Base-by-base conservation (phyloP, 1,140 invertebrate genomes). In the Saccostrea echinata region DNA sequence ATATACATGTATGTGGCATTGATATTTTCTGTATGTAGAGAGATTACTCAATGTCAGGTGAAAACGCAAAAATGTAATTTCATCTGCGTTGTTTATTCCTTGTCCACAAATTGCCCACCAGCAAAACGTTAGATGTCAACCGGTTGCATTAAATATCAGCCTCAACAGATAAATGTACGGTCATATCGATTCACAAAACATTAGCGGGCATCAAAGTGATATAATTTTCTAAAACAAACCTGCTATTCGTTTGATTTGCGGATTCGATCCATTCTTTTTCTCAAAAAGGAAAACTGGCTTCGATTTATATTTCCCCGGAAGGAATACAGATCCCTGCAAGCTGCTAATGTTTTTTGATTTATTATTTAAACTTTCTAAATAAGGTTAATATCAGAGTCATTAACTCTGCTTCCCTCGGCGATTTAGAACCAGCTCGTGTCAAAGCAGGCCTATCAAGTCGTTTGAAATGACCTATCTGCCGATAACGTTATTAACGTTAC, bases 211-310 rank as follows among this genome's bases (percentile, higher is more conserved):
- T 76, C 68, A 76, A 76, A 76, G 68, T 76, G 68, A 76, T 76
- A 76, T 76, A 76, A 76, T 76, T 76, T 76, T 76, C 68, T 13
- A 76, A 76, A 76, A 76, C 68, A 76, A 76, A 76, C 68, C 24
- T 33, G 27, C 68, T 76, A 33, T 76, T 30, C 68, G 68, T 76
- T 76, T 76, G 68, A 76, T 76, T 76, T 76, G 68, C 68, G 68
- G 68, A 76, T 76, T 27, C 68, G 27, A 76, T 76, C 68, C 68
- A 76, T 76, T 30, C 30, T 33, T 16, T 76, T 76, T 76, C 68
- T 76, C 27, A 76, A 76, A 76, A 76, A 76, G 68, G 68, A 76
- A 76, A 76, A 76, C 11, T 33, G 11, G 68, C 68, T 76, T 76
- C 68, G 68, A 76, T 76, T 76, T 76, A 76, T 76, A 76, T 76